Conservation (phyloP, 2,888 invertebrate genomes). For the Drosophila pseudotalamancana region DNA sequence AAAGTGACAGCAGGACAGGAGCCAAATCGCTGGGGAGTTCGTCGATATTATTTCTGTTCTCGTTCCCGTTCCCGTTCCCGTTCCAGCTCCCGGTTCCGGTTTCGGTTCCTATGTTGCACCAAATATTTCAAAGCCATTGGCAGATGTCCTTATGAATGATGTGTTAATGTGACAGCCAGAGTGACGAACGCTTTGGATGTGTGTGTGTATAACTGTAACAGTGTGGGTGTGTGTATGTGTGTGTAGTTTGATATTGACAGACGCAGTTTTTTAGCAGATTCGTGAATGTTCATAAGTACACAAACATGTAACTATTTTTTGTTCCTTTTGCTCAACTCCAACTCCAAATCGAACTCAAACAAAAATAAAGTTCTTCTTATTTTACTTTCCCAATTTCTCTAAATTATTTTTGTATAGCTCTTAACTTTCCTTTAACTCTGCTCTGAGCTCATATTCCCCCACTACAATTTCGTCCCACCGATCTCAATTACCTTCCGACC, state of each 20-base stretch:
- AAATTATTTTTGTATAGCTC: no score
- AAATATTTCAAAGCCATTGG: conserved; percentile 71
- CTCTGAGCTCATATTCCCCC: no score
- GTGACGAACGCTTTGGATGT: conserved; percentile 25
- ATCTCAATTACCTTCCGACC: conserved; percentile 40
- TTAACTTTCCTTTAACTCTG: no score
- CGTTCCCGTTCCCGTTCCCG: no score
- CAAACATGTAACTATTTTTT: background rate
- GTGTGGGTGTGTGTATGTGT: conserved; percentile 1
- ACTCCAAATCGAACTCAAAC: background rate
- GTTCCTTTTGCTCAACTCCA: no score
- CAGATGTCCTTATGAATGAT: conserved; percentile 83
- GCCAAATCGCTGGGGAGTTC: conserved; percentile 63
- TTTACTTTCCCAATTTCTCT: no score
- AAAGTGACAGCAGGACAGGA: conserved; percentile 50
- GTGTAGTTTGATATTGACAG: conserved; percentile 21
- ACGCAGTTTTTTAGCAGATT: background rate
- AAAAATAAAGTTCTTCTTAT: background rate
- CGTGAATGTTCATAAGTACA: background rate
- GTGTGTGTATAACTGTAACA: no score
- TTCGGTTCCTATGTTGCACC: conserved; percentile 15
- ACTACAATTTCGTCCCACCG: conserved; percentile 27
- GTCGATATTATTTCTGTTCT: conserved; percentile 19
- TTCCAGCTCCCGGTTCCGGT: no score
- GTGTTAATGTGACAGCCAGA: conserved; percentile 82